Evolutionary conservation across 2,888 invertebrate genomes (phyloP).

Genomic region (Synanthedon formicaeformis): DNA sequence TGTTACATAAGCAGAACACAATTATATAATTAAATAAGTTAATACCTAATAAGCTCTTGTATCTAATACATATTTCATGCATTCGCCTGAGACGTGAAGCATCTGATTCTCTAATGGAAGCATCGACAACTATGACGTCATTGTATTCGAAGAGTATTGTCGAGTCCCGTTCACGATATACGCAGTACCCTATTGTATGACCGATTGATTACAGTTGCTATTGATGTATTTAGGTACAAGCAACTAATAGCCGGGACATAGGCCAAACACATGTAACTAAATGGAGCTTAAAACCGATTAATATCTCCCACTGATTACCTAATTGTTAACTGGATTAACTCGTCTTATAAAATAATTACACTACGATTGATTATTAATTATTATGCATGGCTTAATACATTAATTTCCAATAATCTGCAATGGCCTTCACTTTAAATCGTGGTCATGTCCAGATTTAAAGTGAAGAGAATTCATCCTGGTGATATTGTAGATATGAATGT

Average conservation of each 20-base stretch:
- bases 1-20: not conserved
- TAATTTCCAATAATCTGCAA: too few species aligned
- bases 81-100: not conserved
- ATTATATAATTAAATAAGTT: not conserved
- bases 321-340: too few species aligned
- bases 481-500: too few species aligned
- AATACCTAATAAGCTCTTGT: not conserved
- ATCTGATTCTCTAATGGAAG: constrained; percentile 1
- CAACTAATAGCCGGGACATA: not conserved
- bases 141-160: not conserved
- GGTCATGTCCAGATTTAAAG: too few species aligned
- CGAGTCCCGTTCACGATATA: constrained; percentile 2
- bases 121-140: constrained; percentile 4
- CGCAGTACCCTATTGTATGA: not conserved
- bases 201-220: constrained; percentile 3
- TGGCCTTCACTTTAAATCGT: too few species aligned
- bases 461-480: too few species aligned
- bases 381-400: too few species aligned
- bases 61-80: not conserved
- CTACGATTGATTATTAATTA: too few species aligned
- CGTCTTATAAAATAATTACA: too few species aligned
- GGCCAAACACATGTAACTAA: constrained; percentile 27
- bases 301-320: constrained; percentile 19
- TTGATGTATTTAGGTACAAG: not conserved
- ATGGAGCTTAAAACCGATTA: constrained; percentile 38